These are phyloP conservation scores for Cephalopachus bancanus DNA, from an alignment of 2,797 vertebrate genomes.

Conservation along the genomic window DNA sequence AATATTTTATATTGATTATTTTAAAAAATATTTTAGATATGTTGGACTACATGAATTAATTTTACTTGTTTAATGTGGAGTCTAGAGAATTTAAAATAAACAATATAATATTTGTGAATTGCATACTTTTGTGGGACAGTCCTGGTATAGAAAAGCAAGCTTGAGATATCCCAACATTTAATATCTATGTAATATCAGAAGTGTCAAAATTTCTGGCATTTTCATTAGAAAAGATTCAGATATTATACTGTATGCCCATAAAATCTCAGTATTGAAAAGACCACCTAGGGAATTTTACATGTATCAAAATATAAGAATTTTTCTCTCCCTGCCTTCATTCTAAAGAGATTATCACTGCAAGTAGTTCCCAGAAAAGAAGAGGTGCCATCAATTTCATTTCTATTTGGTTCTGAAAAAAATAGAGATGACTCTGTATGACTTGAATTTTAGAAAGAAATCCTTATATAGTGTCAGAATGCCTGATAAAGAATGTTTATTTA, in stretches of 20 bases:
- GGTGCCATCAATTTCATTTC: constrained; percentile 27
- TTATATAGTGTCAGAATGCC: not conserved
- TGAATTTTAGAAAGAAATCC: constrained; percentile 50
- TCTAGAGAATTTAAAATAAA: not conserved
- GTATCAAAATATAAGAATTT: constrained; percentile 47
- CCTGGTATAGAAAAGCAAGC: not conserved
- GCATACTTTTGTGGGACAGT: not conserved
- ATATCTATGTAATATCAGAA: not conserved
- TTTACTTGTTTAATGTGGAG: not conserved
- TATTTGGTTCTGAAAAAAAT: constrained; percentile 28
- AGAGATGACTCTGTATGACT: not conserved
- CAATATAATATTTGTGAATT: constrained; percentile 13
- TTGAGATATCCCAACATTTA: constrained; percentile 18
- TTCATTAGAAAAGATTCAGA: constrained; percentile 25
- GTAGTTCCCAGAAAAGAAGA: not conserved
- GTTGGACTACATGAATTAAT: constrained; percentile 15
- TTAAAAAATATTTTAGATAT: constrained; percentile 28
- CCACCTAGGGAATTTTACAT: constrained; percentile 30
- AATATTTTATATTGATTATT: constrained; percentile 6
- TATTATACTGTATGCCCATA: not conserved
- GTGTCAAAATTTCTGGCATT: not conserved
- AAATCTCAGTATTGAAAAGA: constrained; percentile 12
- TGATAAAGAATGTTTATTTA: not conserved
- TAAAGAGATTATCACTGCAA: constrained; percentile 22
- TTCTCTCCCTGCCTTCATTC: not conserved